Evolutionary conservation across 2,113 vertebrate genomes (phyloP), one percentile per base, ranked within the genome.

Genomic region (Ploceus nigricollis): DNA sequence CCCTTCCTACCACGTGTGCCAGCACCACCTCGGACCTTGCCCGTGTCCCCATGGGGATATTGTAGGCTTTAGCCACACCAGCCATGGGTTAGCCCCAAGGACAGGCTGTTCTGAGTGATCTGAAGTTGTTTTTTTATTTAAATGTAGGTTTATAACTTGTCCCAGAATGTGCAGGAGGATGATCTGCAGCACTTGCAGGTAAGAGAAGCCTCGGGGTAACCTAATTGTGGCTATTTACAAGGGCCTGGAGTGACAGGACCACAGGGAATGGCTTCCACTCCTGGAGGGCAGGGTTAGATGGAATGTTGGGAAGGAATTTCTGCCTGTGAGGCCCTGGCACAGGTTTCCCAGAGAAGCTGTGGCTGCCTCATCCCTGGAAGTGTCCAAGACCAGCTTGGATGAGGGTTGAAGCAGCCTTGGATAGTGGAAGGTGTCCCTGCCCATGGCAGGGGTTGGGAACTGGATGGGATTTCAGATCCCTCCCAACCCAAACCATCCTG

Each of bases 151-250:
- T 99, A 99, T 95, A 99, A 99, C 96, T 98, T 99, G 96, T 99
- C 99, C 18, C 99, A 99, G 98, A 99, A 99, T 4, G 98, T 99
- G 69, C 99, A 99, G 84, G 99, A 99, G 85, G 99, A 99, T 79
- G 99, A 99, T 95, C 98, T 99, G 65, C 99, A 99, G 96, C 99
- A 99, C 92, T 78, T 99, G 79, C 99, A 99, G 98, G 99, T 99
- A 95, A 92, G 94, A 70, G 64, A 19, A 69, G 31, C 18, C 76
- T 58, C 0, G 3, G n/a, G n/a, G 17, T 82, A 3, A 60, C n/a
- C 16, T 13, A 13, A 42, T 0, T 33, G 30, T 53, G 53, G 7
- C 30, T 35, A 0, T 75, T 68, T 15, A 47, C 40, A 23, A 22
- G 17, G 48, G 24, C 11, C 11, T 82, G 45, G 47, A 24, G 61